Evolutionary conservation across 2,888 invertebrate species (phyloP).

Genomic region (Lypha dubia): DNA sequence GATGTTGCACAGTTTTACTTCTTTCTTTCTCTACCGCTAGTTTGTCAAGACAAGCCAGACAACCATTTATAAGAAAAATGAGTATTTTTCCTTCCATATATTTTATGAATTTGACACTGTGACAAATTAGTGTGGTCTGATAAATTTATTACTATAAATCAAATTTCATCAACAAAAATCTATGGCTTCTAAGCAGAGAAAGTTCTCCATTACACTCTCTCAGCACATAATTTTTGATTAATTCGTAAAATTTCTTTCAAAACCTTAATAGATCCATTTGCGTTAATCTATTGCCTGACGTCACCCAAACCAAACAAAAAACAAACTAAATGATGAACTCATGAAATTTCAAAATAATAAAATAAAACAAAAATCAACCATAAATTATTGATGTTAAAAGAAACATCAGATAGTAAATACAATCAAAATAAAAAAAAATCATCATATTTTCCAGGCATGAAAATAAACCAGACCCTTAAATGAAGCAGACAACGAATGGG

Average conservation of each 20-base stretch:
- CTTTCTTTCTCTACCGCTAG: not conserved
- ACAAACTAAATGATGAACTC: not conserved
- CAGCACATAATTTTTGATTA: not conserved
- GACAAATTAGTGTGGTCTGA: not conserved
- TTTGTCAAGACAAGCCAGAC: not conserved
- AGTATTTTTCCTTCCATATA: not conserved
- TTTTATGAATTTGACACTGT: not conserved
- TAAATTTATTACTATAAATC: not conserved
- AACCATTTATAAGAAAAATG: not conserved
- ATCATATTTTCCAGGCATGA: not conserved
- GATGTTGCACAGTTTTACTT: not conserved
- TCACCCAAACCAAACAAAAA: not conserved
- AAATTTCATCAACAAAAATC: not conserved
- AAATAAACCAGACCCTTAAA: not conserved
- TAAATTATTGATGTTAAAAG: slow-evolving; percentile 14
- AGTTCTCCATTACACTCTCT: not conserved
- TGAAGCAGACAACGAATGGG: not conserved
- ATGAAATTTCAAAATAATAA: not conserved
- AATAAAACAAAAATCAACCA: not conserved
- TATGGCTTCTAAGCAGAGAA: not conserved
- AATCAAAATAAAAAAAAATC: slow-evolving; percentile 1
- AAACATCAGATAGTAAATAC: not conserved
- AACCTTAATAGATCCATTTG: not conserved
- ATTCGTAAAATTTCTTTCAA: not conserved
- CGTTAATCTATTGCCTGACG: not conserved